Evolutionary conservation across 2,797 vertebrate genomes (phyloP).

Genomic region (Glyptemys insculpta): DNA sequence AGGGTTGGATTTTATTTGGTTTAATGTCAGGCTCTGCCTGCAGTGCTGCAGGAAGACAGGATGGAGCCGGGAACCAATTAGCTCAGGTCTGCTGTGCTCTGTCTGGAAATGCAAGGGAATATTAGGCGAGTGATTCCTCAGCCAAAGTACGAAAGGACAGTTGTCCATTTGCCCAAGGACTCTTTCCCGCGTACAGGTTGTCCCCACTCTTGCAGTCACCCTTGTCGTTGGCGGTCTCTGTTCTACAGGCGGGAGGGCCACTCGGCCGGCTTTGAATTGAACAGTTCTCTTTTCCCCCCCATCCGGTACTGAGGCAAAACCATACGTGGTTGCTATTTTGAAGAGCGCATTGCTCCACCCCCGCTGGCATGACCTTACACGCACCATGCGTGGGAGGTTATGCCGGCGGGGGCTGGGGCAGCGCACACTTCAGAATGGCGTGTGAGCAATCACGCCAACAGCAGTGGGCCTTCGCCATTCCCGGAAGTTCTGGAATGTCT

Average conservation of each 20-base stretch:
- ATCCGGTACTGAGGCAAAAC: not conserved
- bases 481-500: no score
- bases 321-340: not conserved
- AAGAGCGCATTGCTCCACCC: not conserved
- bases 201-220: not conserved
- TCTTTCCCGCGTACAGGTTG: not conserved
- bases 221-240: not conserved
- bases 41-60: not conserved
- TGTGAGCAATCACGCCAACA: no score
- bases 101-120: constrained; percentile 5
- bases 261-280: not conserved
- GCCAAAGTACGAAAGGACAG: accelerated
- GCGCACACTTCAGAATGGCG: no score
- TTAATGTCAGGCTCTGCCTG: constrained; percentile 61
- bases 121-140: constrained; percentile 3
- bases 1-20: constrained; percentile 69
- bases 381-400: not conserved
- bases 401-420: no score
- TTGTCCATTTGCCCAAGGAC: not conserved
- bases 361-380: not conserved
- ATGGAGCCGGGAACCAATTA: constrained; percentile 15
- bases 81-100: not conserved
- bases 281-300: not conserved
- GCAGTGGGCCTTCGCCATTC: not conserved
- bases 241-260: not conserved